These are phyloP conservation scores for Amiota mariae DNA, from an alignment of 2,888 invertebrate species.

Conservation along the genomic window DNA sequence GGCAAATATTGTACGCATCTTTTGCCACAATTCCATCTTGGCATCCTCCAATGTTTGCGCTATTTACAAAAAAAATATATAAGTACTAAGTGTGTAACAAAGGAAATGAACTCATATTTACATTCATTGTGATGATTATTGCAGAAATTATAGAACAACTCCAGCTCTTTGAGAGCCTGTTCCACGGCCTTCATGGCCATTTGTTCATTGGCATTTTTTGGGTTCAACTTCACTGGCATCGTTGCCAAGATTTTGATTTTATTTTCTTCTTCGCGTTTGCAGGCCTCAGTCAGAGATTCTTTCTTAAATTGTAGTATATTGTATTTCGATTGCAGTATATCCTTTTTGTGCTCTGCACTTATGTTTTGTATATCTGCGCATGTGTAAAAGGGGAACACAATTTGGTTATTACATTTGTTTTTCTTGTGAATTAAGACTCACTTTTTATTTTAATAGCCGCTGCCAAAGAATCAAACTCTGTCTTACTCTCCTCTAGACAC, in stretches of 20 bases:
- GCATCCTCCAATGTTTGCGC: slow-evolving; percentile 50
- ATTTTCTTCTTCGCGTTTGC: slow-evolving; percentile 57
- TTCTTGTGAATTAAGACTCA: slow-evolving; percentile 43
- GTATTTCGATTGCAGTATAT: slow-evolving; percentile 54
- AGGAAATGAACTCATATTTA: slow-evolving; percentile 30
- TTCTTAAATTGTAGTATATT: slow-evolving; percentile 64
- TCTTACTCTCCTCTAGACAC: slow-evolving; percentile 51
- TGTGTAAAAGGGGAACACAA: background rate
- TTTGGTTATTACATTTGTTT: background rate
- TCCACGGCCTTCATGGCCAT: slow-evolving; percentile 59
- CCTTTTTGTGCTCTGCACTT: slow-evolving; percentile 57
- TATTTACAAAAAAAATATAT: background rate
- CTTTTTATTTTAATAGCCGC: slow-evolving; percentile 67
- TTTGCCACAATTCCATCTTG: slow-evolving; percentile 65
- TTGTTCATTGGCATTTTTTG: slow-evolving; percentile 63
- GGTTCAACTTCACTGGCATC: slow-evolving; percentile 66
- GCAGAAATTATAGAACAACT: slow-evolving; percentile 62
- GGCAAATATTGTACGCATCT: slow-evolving; percentile 63
- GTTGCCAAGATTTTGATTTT: slow-evolving; percentile 57
- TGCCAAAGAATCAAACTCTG: slow-evolving; percentile 60
- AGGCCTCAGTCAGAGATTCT: slow-evolving; percentile 51
- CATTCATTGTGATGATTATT: slow-evolving; percentile 47
- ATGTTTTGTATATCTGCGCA: slow-evolving; percentile 65
- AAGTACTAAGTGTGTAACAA: background rate
- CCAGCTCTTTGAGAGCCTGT: slow-evolving; percentile 62